Evolutionary conservation across 2,797 vertebrate genomes (phyloP), one percentile per base, ranked within the genome.

Genomic region (Muraenolepis orangiensis): DNA sequence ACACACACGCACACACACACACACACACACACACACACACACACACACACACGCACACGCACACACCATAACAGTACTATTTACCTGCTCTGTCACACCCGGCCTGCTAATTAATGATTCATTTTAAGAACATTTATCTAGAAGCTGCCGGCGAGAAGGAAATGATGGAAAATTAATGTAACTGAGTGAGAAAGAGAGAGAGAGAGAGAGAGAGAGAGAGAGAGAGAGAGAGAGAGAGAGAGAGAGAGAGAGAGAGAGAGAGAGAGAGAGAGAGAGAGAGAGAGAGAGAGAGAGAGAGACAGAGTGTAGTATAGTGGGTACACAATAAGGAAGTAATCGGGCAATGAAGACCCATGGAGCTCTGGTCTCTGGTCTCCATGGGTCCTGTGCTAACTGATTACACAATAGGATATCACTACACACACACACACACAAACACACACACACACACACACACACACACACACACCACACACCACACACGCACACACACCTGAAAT

Each of bases 21-120:
- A 18, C 67, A 20, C 67, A 3, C 29, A 4, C 31, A 30, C 57
- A 57, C 31, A 14, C 40, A 36, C 70, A 29, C 28, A 69, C 32
- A 1, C 66, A 38, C 68, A 71, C 71, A 75, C 76, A 78, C 79
- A 78, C 75, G 23, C 83, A 80, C 83, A 82, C 83, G 76, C 80
- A 83, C 75, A 81, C 88, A 86, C 84, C 87, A 81, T 86, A n/a
- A 85, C 85, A 87, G 86, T 93, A 94, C 92, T 91, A 89, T 94
- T 94, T 92, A 92, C 92, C 91, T 91, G 90, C 90, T 91, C 91
- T 87, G 90, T 93, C 92, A 92, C 92, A 93, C 88, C 84, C 78
- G 74, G 87, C 83, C 88, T 85, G 89, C 90, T 93, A 94, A 94
- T 94, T 93, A 93, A 93, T 91, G 90, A 92, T 92, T 92, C 89